A percentile compares a stretch with the other conserved stretches of the same genome.
phyloP scores from a whole-genome alignment of 2,888 invertebrate species.

The Hecatera dysodea region DNA sequence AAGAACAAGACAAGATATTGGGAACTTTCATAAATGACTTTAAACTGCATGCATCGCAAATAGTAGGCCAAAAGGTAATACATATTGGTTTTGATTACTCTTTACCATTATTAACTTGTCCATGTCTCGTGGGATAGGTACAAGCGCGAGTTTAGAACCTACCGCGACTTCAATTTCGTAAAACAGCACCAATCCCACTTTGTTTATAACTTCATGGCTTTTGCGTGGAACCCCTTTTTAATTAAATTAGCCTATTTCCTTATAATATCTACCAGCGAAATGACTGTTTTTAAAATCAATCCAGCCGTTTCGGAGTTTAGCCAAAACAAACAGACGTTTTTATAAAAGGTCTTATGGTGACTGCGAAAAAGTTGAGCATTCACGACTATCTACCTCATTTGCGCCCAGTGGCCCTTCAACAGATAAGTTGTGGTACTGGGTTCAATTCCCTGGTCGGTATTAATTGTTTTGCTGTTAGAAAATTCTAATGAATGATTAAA shows the following conservation, averaged over 20 bases:
- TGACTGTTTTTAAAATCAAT: too few relatives aligned
- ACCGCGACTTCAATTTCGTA: too few relatives aligned
- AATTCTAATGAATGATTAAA: background rate
- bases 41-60: slow-evolving; percentile 78
- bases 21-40: slow-evolving; percentile 87
- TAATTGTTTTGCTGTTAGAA: background rate
- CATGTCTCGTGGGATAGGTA: background rate
- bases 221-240: too few relatives aligned
- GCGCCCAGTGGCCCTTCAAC: background rate
- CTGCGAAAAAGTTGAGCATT: background rate
- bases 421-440: background rate
- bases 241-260: too few relatives aligned
- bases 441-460: background rate
- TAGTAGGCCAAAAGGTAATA: slow-evolving; percentile 82
- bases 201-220: too few relatives aligned
- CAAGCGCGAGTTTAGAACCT: too few relatives aligned
- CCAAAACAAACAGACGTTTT: too few relatives aligned
- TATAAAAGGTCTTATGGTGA: background rate
- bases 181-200: too few relatives aligned
- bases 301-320: too few relatives aligned
- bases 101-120: too few relatives aligned
- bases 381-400: background rate
- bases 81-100: background rate
- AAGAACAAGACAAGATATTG: slow-evolving; percentile 87
- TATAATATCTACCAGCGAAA: too few relatives aligned